phyloP scores from a whole-genome alignment of 1,140 invertebrate species.

The Uloborus diversus region DNA sequence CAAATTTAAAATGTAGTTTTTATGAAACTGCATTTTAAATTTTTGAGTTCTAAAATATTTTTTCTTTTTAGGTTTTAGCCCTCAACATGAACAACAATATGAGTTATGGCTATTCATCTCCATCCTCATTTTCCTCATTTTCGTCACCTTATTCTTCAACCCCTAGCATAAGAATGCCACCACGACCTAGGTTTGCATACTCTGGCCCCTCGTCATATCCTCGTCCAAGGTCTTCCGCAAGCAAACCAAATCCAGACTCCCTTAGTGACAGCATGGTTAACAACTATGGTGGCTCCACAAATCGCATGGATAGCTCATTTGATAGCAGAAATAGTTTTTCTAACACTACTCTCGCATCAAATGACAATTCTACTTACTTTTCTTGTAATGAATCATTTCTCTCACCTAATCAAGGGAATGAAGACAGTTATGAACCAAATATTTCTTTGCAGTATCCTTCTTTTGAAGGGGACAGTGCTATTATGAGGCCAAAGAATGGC shows the following conservation, averaged over 20 bases:
- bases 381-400: slow-evolving; percentile 37
- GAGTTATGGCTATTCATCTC: neutral
- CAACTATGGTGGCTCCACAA: slow-evolving; percentile 16
- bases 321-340: neutral
- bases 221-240: slow-evolving; percentile 43
- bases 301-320: slow-evolving; percentile 1
- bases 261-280: slow-evolving; percentile 35
- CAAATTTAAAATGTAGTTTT: too few species aligned
- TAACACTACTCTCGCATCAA: neutral
- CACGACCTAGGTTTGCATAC: slow-evolving; percentile 21
- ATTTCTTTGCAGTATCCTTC: too few species aligned
- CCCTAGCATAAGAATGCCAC: neutral
- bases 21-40: neutral
- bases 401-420: too few species aligned
- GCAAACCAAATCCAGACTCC: slow-evolving; percentile 38
- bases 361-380: neutral
- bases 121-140: neutral
- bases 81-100: too few species aligned
- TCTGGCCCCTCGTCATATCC: slow-evolving; percentile 15
- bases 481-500: too few species aligned
- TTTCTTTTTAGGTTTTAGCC: neutral
- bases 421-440: too few species aligned
- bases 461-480: too few species aligned
- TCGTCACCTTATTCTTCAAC: slow-evolving; percentile 18
- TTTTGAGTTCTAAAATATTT: neutral